Evolutionary conservation across 2,888 invertebrate species (phyloP).

Genomic region (Cheiracanthium punctorium): DNA sequence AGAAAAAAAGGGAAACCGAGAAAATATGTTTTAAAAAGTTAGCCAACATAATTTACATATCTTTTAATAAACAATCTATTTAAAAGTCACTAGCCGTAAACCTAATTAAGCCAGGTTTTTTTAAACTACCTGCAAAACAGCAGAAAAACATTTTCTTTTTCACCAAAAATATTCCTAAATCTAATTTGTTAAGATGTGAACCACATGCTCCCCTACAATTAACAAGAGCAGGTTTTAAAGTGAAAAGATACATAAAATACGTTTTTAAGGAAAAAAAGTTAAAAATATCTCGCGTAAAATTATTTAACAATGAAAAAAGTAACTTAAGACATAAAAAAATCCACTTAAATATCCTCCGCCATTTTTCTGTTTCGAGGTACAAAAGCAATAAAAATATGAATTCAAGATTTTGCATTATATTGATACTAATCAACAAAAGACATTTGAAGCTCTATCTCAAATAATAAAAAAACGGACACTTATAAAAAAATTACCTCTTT

Average conservation of each 20-base stretch:
- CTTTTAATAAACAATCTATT: background rate
- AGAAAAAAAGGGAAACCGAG: background rate
- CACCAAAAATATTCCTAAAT: background rate
- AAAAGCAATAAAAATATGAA: constrained; percentile 1
- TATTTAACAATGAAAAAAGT: background rate
- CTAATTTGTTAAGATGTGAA: background rate
- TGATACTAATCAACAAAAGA: constrained; percentile 15
- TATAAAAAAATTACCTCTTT: constrained; percentile 36
- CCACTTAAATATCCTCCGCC: background rate
- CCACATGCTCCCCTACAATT: background rate
- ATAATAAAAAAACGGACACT: constrained; percentile 18
- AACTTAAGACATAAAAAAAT: background rate
- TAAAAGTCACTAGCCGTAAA: background rate
- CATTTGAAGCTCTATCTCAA: background rate
- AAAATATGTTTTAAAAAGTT: background rate
- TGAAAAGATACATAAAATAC: background rate
- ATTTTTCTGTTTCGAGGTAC: background rate
- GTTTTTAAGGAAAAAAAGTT: background rate
- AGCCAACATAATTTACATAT: background rate
- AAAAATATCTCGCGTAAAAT: background rate
- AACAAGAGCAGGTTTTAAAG: background rate
- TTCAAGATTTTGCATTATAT: background rate
- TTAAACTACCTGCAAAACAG: too few relatives aligned
- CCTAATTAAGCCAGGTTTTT: background rate
- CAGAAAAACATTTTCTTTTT: too few relatives aligned